Base-by-base conservation (phyloP, 2,797 vertebrate genomes). In the Coluber constrictor region DNA sequence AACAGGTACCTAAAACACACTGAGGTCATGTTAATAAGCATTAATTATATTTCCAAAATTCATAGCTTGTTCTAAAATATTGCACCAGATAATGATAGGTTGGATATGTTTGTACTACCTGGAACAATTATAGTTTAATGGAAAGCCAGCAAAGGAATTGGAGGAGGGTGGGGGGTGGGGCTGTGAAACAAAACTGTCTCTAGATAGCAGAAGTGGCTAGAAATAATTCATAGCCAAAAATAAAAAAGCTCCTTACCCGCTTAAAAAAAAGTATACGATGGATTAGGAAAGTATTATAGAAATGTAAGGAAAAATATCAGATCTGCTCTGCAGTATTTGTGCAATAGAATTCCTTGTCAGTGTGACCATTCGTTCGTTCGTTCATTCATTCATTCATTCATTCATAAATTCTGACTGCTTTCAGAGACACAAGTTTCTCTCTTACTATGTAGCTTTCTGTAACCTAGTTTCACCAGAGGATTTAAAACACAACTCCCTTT, bases 1-100 rank as follows among this genome's bases (percentile, higher is more conserved):
- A 0, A 55, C 18, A 94, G 70, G 87, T 88, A 93, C 27, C 54
- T 29, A 16, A 86, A 91, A 23, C 74, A 2, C 87, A 51, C 83
- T 93, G 59, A 37, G 9, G 63, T 29, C 60, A 91, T 3, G n/a
- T 8, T 86, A 95, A 94, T 90, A 23, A 91, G 93, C 93, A 51
- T 18, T 70, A 93, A 57, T 25, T 51, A 91, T 27, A 43, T 43
- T 47, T 86, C 18, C 1, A 1, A 93, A 66, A 83, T 3, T 25
- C 16, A 74, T 89, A 86, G 13, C 0, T 20, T n/a, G 25, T 66
- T 55, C 3, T 83, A 83, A 70, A 54, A 57, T 57, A 91, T 11
- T 63, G 29, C 51, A 87, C 13, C 51, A 56, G 59, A 43, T 90
- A 86, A 87, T 89, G 63, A 54, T 37, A 54, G 16, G 89, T 54